Evolutionary conservation across 2,888 invertebrate species (phyloP).

Genomic region (Dromius quadrimaculatus): DNA sequence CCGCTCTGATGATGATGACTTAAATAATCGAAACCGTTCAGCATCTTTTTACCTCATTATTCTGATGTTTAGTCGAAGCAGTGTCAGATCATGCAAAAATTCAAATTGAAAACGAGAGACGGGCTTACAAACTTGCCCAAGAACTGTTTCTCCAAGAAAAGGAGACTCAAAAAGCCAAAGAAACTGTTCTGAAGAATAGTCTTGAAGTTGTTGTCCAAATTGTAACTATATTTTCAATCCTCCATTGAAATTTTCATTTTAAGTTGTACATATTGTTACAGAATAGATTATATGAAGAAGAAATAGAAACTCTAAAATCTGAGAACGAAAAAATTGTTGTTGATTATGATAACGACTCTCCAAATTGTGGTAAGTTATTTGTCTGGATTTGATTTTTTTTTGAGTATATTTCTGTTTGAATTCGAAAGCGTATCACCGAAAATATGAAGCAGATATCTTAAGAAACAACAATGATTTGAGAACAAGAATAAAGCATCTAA

Average conservation of each 20-base stretch:
- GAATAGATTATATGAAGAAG: slow-evolving; percentile 61
- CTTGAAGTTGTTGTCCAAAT: slow-evolving; percentile 57
- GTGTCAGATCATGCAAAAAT: slow-evolving; percentile 59
- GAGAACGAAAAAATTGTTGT: slow-evolving; percentile 59
- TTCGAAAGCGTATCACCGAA: neutral
- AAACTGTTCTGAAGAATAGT: slow-evolving; percentile 59
- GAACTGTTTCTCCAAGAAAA: slow-evolving; percentile 62
- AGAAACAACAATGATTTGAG: slow-evolving; percentile 61
- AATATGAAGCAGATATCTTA: slow-evolving; percentile 53
- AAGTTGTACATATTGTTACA: slow-evolving; percentile 53
- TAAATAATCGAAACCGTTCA: too few species aligned
- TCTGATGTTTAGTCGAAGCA: slow-evolving; percentile 56
- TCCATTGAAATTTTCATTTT: neutral
- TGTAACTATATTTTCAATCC: slow-evolving; percentile 14
- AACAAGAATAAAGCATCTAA: slow-evolving; percentile 56
- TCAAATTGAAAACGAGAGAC: slow-evolving; percentile 60
- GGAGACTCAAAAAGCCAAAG: slow-evolving; percentile 59
- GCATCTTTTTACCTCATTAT: too few species aligned
- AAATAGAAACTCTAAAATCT: slow-evolving; percentile 60
- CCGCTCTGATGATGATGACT: too few species aligned
- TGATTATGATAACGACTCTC: slow-evolving; percentile 10
- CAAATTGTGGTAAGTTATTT: slow-evolving; percentile 11
- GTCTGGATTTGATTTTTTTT: neutral
- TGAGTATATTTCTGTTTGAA: neutral
- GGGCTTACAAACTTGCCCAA: slow-evolving; percentile 58